These are phyloP conservation scores for Tribolium freemani DNA, from an alignment of 2,888 invertebrate species.

Conservation along the genomic window DNA sequence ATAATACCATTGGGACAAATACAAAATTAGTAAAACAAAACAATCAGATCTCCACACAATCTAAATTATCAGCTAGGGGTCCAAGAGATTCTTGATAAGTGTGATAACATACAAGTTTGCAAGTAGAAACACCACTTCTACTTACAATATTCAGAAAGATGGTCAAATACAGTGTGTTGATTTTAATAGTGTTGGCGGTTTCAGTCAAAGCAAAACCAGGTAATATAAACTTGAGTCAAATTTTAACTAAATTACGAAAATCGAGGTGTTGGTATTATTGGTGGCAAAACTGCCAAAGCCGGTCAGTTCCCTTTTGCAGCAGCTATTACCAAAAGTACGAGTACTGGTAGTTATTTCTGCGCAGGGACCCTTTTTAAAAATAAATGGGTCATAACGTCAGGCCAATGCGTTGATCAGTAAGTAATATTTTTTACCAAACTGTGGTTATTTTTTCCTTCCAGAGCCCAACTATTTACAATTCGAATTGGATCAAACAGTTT, in stretches of 20 bases:
- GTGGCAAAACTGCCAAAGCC: background rate
- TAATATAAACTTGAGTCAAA: background rate
- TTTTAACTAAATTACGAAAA: background rate
- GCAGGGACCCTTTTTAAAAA: background rate
- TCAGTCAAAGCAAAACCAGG: background rate
- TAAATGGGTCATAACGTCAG: constrained; percentile 18
- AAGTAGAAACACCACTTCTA: background rate
- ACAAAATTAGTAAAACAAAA: no score
- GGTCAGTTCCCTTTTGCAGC: constrained; percentile 22
- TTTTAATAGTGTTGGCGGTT: background rate
- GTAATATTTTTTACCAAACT: background rate
- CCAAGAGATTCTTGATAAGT: background rate
- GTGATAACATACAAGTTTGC: background rate
- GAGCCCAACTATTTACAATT: background rate
- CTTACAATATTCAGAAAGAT: background rate
- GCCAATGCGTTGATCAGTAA: constrained; percentile 12
- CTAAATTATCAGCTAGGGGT: background rate
- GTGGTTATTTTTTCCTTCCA: background rate
- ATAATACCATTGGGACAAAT: no score
- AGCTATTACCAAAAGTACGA: constrained; percentile 1
- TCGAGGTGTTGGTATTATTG: constrained; percentile 13
- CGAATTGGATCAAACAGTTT: constrained; percentile 9
- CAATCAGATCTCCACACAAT: background rate
- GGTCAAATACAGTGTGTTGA: background rate
- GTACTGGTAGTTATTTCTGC: constrained; percentile 13